Evolutionary conservation across 2,888 invertebrate species (phyloP), one percentile per base, ranked within the genome.

Genomic region (Xestia c-nigrum): DNA sequence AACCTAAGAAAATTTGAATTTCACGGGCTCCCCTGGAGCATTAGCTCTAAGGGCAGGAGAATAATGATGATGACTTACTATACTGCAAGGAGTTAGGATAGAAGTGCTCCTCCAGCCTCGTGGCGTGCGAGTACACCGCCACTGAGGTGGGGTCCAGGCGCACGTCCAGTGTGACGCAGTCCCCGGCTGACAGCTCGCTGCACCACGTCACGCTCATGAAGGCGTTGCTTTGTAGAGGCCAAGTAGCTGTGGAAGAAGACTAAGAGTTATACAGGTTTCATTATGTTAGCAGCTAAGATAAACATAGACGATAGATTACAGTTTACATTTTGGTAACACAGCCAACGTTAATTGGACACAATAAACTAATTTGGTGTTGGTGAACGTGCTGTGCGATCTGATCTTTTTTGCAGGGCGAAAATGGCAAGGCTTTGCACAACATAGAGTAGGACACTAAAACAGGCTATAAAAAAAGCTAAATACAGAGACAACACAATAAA

Each of bases 31-130:
- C 31, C 31, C 31, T 31, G 31, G 31, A 31, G 31, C 31, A 31
- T 31, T 3, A 31, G 31, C 31, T 31, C 3, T 2, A 31, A 31
- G 31, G 31, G 31, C 31, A 31, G 31, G 31, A 31, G 31, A 31
- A 31, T 31, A 3, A 31, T 1, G 31, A 31, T 31, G 31, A 31
- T 31, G 31, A 31, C 97, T 97, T 94, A 98, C 98, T 97, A 90
- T 99, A 98, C 69, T 98, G 97, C 81, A 99, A 92, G 0, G 99
- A 98, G 83, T 98, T 98, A 0, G 99, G 99, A 91, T 98, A 98
- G 93, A 98, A 98, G 91, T 99, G 98, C 90, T 98, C 98, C 90
- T 99, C 99, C 0, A 98, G 97, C 6, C 98, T 95, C 46, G 98
- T 97, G 59, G 98, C 96, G 24, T 98, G 97, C 55, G 97, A 96